Conservation (phyloP, 2,113 vertebrate species). For the Scomber scombrus region DNA sequence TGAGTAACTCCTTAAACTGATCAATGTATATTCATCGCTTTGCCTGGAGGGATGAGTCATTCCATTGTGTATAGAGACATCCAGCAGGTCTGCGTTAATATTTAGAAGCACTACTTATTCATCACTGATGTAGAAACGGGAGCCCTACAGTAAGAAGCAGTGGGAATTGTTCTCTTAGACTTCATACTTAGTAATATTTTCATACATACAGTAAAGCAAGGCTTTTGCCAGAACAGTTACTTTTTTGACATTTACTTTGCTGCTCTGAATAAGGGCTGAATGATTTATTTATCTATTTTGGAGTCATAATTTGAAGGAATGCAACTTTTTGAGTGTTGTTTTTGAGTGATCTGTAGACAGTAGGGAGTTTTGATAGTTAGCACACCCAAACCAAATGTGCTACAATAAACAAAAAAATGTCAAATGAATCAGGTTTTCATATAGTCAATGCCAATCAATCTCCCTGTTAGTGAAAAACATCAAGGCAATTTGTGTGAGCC, state of each 20-base stretch:
- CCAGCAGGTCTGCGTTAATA: conserved; percentile 5
- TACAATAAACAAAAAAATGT: not conserved
- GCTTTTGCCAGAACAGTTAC: not conserved
- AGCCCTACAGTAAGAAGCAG: conserved; percentile 4
- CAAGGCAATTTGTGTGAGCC: no score
- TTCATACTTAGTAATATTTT: not conserved
- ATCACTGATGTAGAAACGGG: not conserved
- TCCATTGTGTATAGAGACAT: conserved; percentile 4
- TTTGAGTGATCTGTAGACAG: no score
- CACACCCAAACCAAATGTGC: not conserved
- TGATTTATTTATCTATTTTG: no score
- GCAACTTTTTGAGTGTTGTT: not conserved
- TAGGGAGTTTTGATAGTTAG: not conserved
- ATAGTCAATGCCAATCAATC: not conserved
- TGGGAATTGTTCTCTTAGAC: not conserved
- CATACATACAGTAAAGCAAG: not conserved
- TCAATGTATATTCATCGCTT: conserved; percentile 33
- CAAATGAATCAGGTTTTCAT: not conserved
- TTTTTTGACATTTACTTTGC: not conserved
- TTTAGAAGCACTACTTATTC: not conserved
- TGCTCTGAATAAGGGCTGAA: not conserved
- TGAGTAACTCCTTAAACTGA: conserved; percentile 41
- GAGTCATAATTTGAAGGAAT: not conserved
- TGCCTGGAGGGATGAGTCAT: conserved; percentile 51
- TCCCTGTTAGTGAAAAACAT: no score